These are phyloP conservation scores for Pipa parva DNA, from an alignment of 2,113 vertebrate genomes.

Conservation along the genomic window DNA sequence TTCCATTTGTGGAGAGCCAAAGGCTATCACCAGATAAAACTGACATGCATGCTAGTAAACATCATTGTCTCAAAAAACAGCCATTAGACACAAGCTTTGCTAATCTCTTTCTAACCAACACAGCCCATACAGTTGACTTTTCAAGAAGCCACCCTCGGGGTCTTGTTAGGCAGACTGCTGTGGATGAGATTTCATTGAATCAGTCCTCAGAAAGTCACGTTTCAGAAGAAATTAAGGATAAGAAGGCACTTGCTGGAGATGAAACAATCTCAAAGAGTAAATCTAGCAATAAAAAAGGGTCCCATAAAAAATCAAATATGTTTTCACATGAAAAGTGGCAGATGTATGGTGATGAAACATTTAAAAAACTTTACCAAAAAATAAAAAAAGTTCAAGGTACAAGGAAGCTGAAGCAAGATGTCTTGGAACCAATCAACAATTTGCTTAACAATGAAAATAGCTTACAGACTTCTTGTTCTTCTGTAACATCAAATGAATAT, in stretches of 20 bases:
- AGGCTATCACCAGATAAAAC: conserved; percentile 52
- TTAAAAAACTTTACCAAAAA: conserved; percentile 81
- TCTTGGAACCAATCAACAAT: conserved; percentile 33
- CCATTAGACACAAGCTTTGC: conserved; percentile 45
- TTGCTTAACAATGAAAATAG: background rate
- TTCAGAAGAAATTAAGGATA: conserved; percentile 54
- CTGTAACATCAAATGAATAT: conserved; percentile 14
- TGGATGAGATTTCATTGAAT: conserved; percentile 73
- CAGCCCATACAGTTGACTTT: conserved; percentile 60
- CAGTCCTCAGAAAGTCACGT: conserved; percentile 49
- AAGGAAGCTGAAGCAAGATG: conserved; percentile 48
- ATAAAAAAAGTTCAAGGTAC: conserved; percentile 57
- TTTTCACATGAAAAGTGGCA: conserved; percentile 95
- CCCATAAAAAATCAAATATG: conserved; percentile 72
- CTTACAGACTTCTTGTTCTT: background rate
- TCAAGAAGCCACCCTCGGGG: conserved; percentile 72
- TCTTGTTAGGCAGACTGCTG: conserved; percentile 84
- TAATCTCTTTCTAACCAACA: conserved; percentile 54
- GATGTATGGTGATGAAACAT: conserved; percentile 85
- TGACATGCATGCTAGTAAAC: conserved; percentile 38
- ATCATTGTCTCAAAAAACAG: conserved; percentile 37
- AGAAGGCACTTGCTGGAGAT: conserved; percentile 52
- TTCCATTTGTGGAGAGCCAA: conserved; percentile 70
- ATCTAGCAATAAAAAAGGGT: conserved; percentile 59
- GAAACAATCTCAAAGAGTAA: conserved; percentile 49